phyloP scores from a whole-genome alignment of 2,113 vertebrate species.

The Acinonyx jubatus region DNA sequence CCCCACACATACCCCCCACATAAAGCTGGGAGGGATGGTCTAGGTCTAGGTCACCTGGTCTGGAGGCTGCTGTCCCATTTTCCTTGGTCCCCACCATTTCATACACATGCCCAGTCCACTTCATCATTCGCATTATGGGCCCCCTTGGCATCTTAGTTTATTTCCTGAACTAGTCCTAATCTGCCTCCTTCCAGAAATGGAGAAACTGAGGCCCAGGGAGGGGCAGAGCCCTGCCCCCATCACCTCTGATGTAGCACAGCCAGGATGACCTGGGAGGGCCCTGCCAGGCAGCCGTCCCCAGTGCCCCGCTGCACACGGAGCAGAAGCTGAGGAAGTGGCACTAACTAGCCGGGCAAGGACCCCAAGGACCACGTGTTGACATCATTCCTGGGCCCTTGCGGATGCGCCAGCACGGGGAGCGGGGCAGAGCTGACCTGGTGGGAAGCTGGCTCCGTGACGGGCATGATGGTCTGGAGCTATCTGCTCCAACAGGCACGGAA shows the following conservation, averaged over 20 bases:
- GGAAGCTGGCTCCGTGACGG: not conserved
- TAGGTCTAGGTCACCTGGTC: not conserved
- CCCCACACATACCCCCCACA: not conserved
- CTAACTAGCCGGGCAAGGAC: not conserved
- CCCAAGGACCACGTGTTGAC: not conserved
- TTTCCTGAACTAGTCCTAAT: not conserved
- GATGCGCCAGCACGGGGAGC: not conserved
- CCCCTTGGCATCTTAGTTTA: not conserved
- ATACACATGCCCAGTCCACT: not conserved
- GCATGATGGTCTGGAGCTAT: not conserved
- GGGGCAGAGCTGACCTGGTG: not conserved
- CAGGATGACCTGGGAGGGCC: not conserved
- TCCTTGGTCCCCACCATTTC: not conserved
- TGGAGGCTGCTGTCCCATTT: not conserved
- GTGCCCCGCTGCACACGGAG: fast-evolving
- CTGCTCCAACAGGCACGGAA: conserved; percentile 34
- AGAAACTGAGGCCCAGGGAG: not conserved
- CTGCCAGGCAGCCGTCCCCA: not conserved
- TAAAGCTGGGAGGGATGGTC: not conserved
- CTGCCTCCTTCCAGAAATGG: not conserved
- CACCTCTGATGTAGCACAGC: not conserved
- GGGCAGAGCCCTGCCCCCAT: not conserved
- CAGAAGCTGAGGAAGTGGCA: not conserved
- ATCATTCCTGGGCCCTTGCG: not conserved
- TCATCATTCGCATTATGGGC: not conserved